Conservation (phyloP, 2,113 vertebrate species). For the Crocuta crocuta region DNA sequence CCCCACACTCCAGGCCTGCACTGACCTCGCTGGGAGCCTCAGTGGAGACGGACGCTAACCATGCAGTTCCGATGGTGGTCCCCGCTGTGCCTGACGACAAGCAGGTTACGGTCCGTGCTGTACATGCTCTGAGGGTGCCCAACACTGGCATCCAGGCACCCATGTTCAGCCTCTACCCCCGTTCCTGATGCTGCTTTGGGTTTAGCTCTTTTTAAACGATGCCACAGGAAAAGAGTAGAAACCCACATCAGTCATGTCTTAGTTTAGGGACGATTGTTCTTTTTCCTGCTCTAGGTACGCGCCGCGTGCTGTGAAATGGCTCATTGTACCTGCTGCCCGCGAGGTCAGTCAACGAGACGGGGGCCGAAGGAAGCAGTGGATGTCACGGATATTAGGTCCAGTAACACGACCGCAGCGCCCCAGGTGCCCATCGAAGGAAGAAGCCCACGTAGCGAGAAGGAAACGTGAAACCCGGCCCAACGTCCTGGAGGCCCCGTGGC, state of each 20-base stretch:
- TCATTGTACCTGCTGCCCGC: neutral
- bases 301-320: neutral
- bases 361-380: neutral
- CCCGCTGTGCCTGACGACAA: neutral
- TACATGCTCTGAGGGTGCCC: accelerated
- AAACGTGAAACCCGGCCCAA: accelerated
- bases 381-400: accelerated
- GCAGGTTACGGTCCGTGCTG: accelerated
- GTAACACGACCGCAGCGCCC: accelerated
- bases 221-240: neutral
- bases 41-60: neutral
- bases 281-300: neutral
- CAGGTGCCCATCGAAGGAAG: neutral
- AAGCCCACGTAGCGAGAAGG: neutral
- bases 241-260: neutral
- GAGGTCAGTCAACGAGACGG: neutral
- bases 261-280: neutral
- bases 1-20: too few species aligned
- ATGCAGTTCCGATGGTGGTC: accelerated
- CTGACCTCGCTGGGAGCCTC: too few species aligned
- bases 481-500: accelerated
- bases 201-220: neutral
- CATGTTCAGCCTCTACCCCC: accelerated
- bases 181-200: accelerated
- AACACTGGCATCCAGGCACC: neutral